phyloP scores from a whole-genome alignment of 2,113 vertebrate genomes.

The Mobula birostris region DNA sequence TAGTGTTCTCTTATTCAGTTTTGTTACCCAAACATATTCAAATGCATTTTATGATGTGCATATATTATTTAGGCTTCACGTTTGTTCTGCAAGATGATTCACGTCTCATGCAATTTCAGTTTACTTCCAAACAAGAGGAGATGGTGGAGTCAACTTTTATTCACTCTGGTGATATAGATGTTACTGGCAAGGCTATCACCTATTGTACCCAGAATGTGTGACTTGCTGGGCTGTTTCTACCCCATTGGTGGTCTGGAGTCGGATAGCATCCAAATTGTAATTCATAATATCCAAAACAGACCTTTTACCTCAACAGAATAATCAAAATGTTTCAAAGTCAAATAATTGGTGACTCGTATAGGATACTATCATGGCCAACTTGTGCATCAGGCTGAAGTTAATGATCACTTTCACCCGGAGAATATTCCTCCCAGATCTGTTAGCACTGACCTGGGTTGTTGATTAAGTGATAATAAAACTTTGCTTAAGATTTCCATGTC shows the following conservation, averaged over 20 bases:
- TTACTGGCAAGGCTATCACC: too few species aligned
- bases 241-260: too few species aligned
- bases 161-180: too few species aligned
- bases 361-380: neutral
- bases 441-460: neutral
- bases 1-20: neutral
- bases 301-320: neutral
- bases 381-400: neutral
- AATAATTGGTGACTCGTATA: neutral
- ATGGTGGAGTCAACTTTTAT: neutral
- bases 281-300: neutral
- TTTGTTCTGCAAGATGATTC: neutral
- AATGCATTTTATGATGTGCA: neutral
- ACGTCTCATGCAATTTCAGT: neutral
- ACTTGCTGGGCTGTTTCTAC: too few species aligned
- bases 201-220: too few species aligned
- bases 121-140: neutral
- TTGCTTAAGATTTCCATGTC: neutral
- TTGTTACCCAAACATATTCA: neutral
- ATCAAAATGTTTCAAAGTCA: neutral
- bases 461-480: neutral
- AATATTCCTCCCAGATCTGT: neutral
- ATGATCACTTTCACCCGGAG: neutral
- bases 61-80: neutral
- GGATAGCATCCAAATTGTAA: neutral